phyloP scores from a whole-genome alignment of 2,113 vertebrate species.

The Phasianus colchicus region DNA sequence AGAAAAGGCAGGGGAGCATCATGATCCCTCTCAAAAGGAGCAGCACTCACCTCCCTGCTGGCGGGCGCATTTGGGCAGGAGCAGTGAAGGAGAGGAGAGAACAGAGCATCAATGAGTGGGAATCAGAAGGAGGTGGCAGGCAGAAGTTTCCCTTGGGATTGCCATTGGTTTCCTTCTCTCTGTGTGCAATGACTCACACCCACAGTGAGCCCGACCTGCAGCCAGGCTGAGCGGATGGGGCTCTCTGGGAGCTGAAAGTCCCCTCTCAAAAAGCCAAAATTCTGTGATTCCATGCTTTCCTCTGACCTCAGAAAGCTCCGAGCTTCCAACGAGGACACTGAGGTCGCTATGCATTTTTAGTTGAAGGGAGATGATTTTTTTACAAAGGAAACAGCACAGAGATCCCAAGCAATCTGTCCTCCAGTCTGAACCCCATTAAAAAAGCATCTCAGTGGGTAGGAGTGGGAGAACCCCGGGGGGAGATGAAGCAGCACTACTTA shows the following conservation, averaged over 20 bases:
- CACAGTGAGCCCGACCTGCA: background rate
- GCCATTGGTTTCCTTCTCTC: background rate
- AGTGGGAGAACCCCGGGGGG: fast-evolving
- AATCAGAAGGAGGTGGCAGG: background rate
- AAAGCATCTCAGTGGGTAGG: fast-evolving
- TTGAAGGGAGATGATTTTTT: background rate
- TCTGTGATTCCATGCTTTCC: background rate
- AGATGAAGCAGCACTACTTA: conserved; percentile 33
- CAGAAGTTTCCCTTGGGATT: background rate
- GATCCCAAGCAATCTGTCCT: background rate
- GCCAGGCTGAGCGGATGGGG: background rate
- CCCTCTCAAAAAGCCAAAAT: background rate
- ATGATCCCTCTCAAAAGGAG: background rate
- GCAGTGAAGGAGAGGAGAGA: background rate
- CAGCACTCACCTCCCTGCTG: conserved; percentile 77
- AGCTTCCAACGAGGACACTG: background rate
- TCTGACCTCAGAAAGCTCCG: background rate
- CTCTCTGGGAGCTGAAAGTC: background rate
- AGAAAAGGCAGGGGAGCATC: background rate
- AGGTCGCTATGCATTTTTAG: background rate
- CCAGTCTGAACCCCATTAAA: background rate
- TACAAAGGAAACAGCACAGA: background rate
- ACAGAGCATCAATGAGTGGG: background rate
- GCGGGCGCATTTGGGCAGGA: background rate
- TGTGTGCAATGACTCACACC: background rate